phyloP scores from a whole-genome alignment of 2,113 vertebrate genomes.

The Falcunculus frontatus region DNA sequence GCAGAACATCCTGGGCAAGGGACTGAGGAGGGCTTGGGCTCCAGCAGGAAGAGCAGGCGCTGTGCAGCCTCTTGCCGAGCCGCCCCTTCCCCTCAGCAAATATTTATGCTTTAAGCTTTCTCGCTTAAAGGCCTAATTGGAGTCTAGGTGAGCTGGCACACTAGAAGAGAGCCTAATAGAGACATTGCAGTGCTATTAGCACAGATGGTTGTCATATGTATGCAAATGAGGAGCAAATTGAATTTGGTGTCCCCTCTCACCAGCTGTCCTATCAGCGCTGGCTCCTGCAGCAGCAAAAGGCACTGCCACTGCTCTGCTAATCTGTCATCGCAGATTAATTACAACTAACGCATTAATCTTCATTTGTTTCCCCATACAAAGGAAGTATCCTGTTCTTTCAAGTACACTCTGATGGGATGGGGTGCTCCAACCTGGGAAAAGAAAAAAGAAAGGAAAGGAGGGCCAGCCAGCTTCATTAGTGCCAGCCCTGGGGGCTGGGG shows the following conservation, averaged over 20 bases:
- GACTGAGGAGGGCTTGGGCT: not conserved
- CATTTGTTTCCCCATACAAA: slow-evolving; percentile 80
- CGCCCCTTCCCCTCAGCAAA: slow-evolving; percentile 66
- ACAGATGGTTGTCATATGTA: slow-evolving; percentile 99
- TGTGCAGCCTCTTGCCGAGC: not conserved
- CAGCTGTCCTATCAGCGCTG: slow-evolving; percentile 89
- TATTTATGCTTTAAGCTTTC: slow-evolving; percentile 64
- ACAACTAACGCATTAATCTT: slow-evolving; percentile 88
- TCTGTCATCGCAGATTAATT: slow-evolving; percentile 87
- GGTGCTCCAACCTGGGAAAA: slow-evolving; percentile 56
- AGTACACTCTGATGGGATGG: slow-evolving; percentile 58
- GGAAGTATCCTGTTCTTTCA: slow-evolving; percentile 68
- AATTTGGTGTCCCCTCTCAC: slow-evolving; percentile 89
- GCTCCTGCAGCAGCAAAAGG: slow-evolving; percentile 72
- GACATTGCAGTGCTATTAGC: slow-evolving; percentile 90
- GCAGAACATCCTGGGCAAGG: not conserved
- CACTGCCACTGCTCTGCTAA: slow-evolving; percentile 69
- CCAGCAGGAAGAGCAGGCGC: not conserved
- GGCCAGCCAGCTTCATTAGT: slow-evolving; percentile 61
- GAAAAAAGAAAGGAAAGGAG: slow-evolving; percentile 1
- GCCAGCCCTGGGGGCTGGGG: not conserved
- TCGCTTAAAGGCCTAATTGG: slow-evolving; percentile 53
- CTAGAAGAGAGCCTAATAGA: slow-evolving; percentile 83
- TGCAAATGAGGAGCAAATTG: slow-evolving; percentile 97
- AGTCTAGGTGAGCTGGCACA: slow-evolving; percentile 54